Evolutionary conservation across 2,113 vertebrate species (phyloP).

Genomic region (Tragulus kanchil): DNA sequence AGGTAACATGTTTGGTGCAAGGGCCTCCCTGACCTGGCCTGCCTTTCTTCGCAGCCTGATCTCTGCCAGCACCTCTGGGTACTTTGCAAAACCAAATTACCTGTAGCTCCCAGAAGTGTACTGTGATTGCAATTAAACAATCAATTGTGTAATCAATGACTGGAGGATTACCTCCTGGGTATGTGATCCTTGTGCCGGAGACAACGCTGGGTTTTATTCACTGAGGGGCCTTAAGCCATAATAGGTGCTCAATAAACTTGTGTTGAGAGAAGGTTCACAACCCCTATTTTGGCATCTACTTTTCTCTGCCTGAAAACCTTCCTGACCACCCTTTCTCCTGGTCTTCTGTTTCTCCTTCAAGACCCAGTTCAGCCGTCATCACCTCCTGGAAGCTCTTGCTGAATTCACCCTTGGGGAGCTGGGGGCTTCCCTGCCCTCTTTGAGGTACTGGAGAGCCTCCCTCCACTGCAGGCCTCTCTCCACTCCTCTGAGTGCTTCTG

Average conservation of each 20-base stretch:
- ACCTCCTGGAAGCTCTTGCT: background rate
- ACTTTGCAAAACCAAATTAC: background rate
- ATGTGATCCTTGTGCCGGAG: background rate
- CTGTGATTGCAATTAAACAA: background rate
- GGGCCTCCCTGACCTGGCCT: background rate
- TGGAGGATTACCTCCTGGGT: background rate
- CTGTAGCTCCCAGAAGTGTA: background rate
- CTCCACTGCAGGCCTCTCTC: background rate
- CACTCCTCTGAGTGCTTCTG: background rate
- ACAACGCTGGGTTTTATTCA: fast-evolving
- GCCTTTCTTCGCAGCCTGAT: background rate
- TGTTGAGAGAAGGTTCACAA: background rate
- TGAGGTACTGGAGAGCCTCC: fast-evolving
- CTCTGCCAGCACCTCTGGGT: background rate
- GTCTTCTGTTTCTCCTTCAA: background rate
- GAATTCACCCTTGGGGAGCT: too few species aligned
- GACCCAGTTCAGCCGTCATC: background rate
- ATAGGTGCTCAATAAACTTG: background rate
- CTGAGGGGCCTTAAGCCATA: background rate
- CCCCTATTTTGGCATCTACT: background rate
- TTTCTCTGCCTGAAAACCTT: background rate
- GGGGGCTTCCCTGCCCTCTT: background rate
- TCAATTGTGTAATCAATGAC: background rate
- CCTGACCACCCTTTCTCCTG: too few species aligned
- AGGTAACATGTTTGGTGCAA: background rate